phyloP scores from a whole-genome alignment of 1,140 invertebrate species.

The Drosophila sulfurigaster region DNA sequence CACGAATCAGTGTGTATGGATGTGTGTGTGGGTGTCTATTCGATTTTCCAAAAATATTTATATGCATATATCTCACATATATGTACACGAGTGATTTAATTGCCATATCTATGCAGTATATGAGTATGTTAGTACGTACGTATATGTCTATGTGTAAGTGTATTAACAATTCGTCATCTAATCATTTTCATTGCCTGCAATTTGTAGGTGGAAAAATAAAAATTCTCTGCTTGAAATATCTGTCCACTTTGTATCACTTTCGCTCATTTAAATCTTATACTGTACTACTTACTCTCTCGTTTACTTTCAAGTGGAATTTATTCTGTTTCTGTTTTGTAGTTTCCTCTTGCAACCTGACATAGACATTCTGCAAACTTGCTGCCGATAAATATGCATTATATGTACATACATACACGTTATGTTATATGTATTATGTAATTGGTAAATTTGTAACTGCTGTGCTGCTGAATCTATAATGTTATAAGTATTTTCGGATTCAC shows the following conservation, averaged over 20 bases:
- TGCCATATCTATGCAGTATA: constrained; percentile 42
- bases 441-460: constrained; percentile 34
- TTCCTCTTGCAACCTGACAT: background rate
- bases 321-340: background rate
- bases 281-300: background rate
- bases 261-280: background rate
- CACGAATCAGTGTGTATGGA: background rate
- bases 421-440: constrained; percentile 12
- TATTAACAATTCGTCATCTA: constrained; percentile 33
- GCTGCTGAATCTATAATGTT: constrained; percentile 28
- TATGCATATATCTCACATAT: constrained; percentile 46
- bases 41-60: constrained; percentile 71
- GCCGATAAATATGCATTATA: background rate
- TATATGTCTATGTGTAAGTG: constrained; percentile 43
- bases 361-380: background rate
- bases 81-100: constrained; percentile 41
- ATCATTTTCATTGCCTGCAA: constrained; percentile 57
- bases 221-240: constrained; percentile 35
- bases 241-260: constrained; percentile 4
- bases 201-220: constrained; percentile 77
- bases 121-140: constrained; percentile 36
- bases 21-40: constrained; percentile 1
- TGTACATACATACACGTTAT: constrained; percentile 16
- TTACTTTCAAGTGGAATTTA: background rate
- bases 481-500: constrained; percentile 7